Conservation (phyloP, 2,113 vertebrate species). For the Chrysochloris asiatica region DNA sequence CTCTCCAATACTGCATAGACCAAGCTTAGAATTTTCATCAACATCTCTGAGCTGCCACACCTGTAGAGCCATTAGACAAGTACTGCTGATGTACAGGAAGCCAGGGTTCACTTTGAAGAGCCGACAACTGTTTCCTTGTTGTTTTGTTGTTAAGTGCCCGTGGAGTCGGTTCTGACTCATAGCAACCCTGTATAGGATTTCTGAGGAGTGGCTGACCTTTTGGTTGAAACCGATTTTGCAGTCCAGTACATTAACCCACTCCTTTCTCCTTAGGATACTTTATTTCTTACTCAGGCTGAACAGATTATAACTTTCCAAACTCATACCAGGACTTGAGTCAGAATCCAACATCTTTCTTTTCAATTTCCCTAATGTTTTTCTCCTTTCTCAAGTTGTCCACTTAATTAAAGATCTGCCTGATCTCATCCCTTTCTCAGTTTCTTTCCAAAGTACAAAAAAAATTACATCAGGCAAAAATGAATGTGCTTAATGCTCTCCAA, state of each 20-base stretch:
- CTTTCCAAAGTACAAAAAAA: slow-evolving; percentile 53
- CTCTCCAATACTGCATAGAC: background rate
- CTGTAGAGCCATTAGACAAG: background rate
- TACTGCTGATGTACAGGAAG: background rate
- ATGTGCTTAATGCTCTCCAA: slow-evolving; percentile 18
- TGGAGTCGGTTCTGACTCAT: no score
- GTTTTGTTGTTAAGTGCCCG: no score
- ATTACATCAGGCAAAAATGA: slow-evolving; percentile 48
- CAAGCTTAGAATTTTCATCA: background rate
- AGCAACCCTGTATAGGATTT: no score
- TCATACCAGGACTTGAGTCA: slow-evolving; percentile 51
- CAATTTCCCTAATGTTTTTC: slow-evolving; percentile 59
- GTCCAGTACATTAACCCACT: no score
- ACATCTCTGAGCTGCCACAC: background rate
- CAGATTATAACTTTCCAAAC: slow-evolving; percentile 56
- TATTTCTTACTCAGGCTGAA: slow-evolving; percentile 44
- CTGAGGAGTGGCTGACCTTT: no score
- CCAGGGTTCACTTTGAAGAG: background rate
- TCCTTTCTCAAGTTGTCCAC: slow-evolving; percentile 56
- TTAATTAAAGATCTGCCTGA: slow-evolving; percentile 50
- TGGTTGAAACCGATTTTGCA: no score
- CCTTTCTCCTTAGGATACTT: slow-evolving; percentile 33
- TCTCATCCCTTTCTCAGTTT: slow-evolving; percentile 27
- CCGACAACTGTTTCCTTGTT: no score
- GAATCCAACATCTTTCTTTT: slow-evolving; percentile 49